Evolutionary conservation across 1,140 invertebrate species (phyloP).

Genomic region (Bombus pyrosoma): DNA sequence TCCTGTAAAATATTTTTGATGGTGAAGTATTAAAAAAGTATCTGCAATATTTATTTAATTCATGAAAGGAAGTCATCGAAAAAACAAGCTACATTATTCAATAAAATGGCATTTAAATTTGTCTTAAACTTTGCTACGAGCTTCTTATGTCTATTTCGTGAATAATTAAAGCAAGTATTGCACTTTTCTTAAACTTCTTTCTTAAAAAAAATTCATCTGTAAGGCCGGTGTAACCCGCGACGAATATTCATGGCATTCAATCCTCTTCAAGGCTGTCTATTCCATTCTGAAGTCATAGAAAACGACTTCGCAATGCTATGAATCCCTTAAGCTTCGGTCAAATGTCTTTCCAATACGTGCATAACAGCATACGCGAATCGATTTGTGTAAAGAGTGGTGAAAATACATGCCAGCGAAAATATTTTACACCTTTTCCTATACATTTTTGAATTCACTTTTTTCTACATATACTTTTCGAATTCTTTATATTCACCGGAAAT

Average conservation of each 20-base stretch:
- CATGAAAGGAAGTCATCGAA: too few relatives aligned
- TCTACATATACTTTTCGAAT: too few relatives aligned
- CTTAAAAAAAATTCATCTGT: background rate
- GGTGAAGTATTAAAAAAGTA: too few relatives aligned
- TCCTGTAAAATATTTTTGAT: too few relatives aligned
- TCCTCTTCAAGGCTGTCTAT: background rate
- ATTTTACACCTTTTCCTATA: too few relatives aligned
- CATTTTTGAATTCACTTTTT: background rate
- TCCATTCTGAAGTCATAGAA: background rate
- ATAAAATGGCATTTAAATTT: too few relatives aligned
- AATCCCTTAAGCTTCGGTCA: constrained; percentile 17
- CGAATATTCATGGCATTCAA: constrained; percentile 15
- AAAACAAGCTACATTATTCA: too few relatives aligned
- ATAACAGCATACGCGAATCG: background rate
- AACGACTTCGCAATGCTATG: constrained; percentile 19
- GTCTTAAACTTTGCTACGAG: too few relatives aligned
- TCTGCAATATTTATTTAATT: too few relatives aligned
- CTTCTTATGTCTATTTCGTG: background rate
- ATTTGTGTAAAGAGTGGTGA: background rate
- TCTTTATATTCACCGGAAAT: too few relatives aligned
- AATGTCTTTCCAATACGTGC: constrained; percentile 23
- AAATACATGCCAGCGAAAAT: too few relatives aligned
- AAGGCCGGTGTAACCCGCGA: background rate
- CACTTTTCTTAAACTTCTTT: background rate
- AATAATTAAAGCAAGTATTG: background rate